Evolutionary conservation across 2,113 vertebrate species (phyloP).

Genomic region (Cryptotis parvus): DNA sequence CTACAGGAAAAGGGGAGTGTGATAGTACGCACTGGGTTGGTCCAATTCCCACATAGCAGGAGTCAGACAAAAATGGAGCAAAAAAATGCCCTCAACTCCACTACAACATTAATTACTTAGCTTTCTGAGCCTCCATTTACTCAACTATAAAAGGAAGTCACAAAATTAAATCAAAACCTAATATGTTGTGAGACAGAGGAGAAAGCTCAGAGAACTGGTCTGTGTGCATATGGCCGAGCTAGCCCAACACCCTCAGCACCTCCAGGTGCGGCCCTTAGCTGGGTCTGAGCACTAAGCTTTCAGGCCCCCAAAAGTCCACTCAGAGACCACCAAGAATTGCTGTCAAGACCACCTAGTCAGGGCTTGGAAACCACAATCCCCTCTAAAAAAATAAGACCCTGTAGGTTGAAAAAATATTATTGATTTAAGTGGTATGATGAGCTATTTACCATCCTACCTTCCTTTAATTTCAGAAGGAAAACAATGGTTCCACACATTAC

Average conservation of each 20-base stretch:
- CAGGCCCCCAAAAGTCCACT: too few relatives aligned
- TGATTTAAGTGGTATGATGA: not conserved
- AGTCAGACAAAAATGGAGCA: not conserved
- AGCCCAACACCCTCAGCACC: too few relatives aligned
- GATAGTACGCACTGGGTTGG: not conserved
- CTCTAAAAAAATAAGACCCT: too few relatives aligned
- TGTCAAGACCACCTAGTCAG: too few relatives aligned
- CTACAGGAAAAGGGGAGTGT: not conserved
- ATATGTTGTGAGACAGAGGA: too few relatives aligned
- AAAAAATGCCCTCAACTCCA: not conserved
- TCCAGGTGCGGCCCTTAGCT: too few relatives aligned
- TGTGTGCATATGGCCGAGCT: too few relatives aligned
- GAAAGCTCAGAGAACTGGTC: too few relatives aligned
- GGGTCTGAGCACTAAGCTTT: too few relatives aligned
- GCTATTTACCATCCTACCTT: not conserved
- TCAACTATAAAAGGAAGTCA: not conserved
- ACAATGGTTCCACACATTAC: not conserved
- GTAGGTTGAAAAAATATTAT: not conserved
- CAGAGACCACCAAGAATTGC: too few relatives aligned
- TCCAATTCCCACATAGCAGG: not conserved
- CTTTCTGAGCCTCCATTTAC: not conserved
- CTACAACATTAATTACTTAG: not conserved
- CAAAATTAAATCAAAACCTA: not conserved
- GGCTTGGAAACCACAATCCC: too few relatives aligned
- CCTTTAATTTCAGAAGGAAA: slow-evolving; percentile 38